Percentiles rank a stretch among this genome's conserved stretches.
phyloP scores from a whole-genome alignment of 2,888 invertebrate species.

The Cylindroiulus punctatus region DNA sequence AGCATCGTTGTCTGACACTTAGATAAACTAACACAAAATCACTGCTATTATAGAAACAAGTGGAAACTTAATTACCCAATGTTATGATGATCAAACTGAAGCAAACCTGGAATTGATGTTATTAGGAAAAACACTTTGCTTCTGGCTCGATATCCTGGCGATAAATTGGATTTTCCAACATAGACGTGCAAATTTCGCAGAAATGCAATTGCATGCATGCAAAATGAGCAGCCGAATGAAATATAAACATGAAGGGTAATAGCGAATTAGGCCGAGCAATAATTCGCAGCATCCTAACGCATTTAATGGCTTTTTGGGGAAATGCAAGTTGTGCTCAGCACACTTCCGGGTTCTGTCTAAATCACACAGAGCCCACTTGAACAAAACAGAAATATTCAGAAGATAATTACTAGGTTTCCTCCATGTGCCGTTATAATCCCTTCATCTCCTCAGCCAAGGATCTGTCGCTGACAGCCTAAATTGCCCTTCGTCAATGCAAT shows the following conservation, averaged over 20 bases:
- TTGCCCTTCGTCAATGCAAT: neutral
- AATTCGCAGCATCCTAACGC: neutral
- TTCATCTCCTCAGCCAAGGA: neutral
- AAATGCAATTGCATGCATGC: neutral
- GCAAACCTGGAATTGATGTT: neutral
- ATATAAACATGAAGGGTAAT: neutral
- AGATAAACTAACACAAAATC: too few relatives aligned
- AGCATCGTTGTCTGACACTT: too few relatives aligned
- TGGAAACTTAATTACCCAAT: too few relatives aligned
- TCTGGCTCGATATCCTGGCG: neutral
- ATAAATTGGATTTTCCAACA: neutral
- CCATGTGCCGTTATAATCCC: neutral
- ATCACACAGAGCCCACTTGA: neutral
- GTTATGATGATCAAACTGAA: neutral
- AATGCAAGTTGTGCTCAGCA: neutral
- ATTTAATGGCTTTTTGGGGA: slow-evolving; percentile 14
- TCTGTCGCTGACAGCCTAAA: neutral
- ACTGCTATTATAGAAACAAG: too few relatives aligned
- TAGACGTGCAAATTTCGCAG: neutral
- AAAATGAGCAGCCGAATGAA: neutral
- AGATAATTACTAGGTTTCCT: neutral
- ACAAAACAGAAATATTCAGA: neutral
- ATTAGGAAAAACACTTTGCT: neutral
- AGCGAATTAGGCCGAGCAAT: neutral
- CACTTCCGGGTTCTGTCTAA: neutral